Evolutionary conservation across 2,797 vertebrate species (phyloP).

Genomic region (Varecia variegata): DNA sequence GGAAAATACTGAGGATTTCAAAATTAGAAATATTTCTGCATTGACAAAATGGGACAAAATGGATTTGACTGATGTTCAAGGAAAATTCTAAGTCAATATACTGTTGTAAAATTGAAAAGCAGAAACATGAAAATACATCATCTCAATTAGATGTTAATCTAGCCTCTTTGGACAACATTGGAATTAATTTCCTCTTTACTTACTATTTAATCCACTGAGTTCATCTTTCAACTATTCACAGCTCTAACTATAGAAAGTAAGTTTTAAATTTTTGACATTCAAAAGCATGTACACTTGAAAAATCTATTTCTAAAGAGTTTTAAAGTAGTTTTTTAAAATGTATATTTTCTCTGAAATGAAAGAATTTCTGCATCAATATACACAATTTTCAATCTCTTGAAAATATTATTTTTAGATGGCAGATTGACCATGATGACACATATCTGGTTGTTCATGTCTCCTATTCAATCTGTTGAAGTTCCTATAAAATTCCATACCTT

Average conservation of each 20-base stretch:
- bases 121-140: background rate
- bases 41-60: background rate
- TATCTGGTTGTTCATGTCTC: background rate
- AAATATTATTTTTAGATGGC: background rate
- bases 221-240: background rate
- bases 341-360: conserved; percentile 48
- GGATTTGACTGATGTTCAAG: background rate
- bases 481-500: background rate
- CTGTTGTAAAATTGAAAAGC: background rate
- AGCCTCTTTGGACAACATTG: background rate
- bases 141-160: background rate
- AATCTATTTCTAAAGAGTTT: conserved; percentile 37
- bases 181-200: background rate
- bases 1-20: background rate
- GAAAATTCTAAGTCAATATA: background rate
- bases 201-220: background rate
- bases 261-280: conserved; percentile 9
- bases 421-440: background rate
- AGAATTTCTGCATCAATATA: conserved; percentile 22
- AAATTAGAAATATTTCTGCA: background rate
- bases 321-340: conserved; percentile 23
- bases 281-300: background rate
- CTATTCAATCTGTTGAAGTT: background rate
- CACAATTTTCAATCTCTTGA: background rate
- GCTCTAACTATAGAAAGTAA: conserved; percentile 13